phyloP scores from a whole-genome alignment of 2,113 vertebrate genomes.

The Hemichromis elongatus region DNA sequence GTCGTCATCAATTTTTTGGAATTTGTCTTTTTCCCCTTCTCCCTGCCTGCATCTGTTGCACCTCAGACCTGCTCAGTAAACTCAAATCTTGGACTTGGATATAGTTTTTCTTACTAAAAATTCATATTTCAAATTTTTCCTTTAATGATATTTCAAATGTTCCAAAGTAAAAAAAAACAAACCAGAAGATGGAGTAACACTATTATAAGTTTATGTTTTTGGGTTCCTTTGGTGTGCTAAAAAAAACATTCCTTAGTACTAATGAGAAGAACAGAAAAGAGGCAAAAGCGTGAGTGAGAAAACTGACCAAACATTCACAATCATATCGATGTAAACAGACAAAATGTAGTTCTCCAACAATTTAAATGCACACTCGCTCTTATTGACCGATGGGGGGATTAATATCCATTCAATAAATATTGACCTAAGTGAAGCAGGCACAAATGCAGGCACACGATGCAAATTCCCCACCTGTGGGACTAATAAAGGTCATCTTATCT shows the following conservation, averaged over 20 bases:
- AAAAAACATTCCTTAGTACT: neutral
- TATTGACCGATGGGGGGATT: neutral
- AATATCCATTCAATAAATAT: neutral
- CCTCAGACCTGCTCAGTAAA: neutral
- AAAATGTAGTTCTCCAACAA: neutral
- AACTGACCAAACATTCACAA: neutral
- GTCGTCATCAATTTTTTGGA: neutral
- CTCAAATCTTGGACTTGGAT: neutral
- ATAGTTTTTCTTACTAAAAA: neutral
- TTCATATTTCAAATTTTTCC: neutral
- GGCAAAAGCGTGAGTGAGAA: neutral
- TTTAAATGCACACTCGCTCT: neutral
- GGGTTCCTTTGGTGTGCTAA: neutral
- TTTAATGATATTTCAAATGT: neutral
- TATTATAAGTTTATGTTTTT: neutral
- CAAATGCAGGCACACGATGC: too few species aligned
- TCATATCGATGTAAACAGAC: neutral
- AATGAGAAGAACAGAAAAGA: neutral
- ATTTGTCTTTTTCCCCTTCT: neutral
- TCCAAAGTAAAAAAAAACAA: neutral
- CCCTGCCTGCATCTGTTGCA: neutral
- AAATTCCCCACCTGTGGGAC: too few species aligned
- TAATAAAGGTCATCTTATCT: too few species aligned
- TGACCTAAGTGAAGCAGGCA: neutral
- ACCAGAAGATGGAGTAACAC: neutral